Evolutionary conservation across 2,797 vertebrate species (phyloP).

Genomic region (Fistularia tabacaria): DNA sequence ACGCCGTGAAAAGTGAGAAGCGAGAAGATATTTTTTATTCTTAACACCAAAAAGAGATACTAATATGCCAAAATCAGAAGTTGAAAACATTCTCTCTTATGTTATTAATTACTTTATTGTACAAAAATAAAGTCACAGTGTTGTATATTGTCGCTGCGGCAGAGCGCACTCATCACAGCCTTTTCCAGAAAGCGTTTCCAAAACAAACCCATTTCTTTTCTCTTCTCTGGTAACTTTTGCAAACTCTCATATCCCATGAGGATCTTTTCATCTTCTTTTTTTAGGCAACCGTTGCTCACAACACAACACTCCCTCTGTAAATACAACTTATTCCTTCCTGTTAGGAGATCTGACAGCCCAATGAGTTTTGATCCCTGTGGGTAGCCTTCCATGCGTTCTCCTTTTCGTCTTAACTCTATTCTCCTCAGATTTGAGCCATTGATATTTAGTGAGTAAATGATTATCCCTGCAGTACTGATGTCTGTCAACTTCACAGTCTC

Average conservation of each 20-base stretch:
- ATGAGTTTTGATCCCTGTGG: slow-evolving; percentile 37
- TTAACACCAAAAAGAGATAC: too few species aligned
- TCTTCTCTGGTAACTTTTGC: slow-evolving; percentile 30
- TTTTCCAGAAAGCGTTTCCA: too few species aligned
- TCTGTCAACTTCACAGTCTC: slow-evolving; percentile 23
- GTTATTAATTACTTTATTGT: too few species aligned
- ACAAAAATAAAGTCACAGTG: too few species aligned
- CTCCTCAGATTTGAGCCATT: slow-evolving; percentile 35
- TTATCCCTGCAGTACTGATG: slow-evolving; percentile 45
- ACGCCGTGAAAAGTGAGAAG: too few species aligned
- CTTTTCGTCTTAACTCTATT: slow-evolving; percentile 39
- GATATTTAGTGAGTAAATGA: slow-evolving; percentile 40
- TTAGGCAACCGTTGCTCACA: slow-evolving; percentile 27
- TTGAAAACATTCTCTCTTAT: too few species aligned
- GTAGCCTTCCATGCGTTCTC: slow-evolving; percentile 20
- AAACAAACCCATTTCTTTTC: too few species aligned
- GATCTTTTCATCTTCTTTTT: slow-evolving; percentile 3
- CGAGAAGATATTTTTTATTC: too few species aligned
- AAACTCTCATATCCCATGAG: slow-evolving; percentile 37
- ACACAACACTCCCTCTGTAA: slow-evolving; percentile 36
- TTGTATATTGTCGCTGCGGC: too few species aligned
- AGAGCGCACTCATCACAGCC: too few species aligned
- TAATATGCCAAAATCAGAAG: too few species aligned
- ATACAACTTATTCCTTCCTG: slow-evolving; percentile 42
- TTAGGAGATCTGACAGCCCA: slow-evolving; percentile 45